Evolutionary conservation across 2,797 vertebrate species (phyloP).

Genomic region (Sebastes miniatus): DNA sequence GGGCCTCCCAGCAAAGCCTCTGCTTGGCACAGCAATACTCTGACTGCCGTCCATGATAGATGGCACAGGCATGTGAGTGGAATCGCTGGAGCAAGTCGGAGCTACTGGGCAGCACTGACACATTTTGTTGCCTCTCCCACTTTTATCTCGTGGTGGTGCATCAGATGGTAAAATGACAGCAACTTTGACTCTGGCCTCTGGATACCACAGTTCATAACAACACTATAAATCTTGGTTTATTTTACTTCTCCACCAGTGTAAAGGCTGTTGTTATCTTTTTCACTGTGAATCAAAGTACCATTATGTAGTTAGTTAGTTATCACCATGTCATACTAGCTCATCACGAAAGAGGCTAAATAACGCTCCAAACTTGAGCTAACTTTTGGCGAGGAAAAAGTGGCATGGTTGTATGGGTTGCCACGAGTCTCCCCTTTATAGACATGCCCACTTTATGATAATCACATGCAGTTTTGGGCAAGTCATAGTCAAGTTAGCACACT

Average conservation of each 20-base stretch:
- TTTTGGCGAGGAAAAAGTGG: too few species aligned
- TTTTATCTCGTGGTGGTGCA: constrained; percentile 41
- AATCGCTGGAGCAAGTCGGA: constrained; percentile 51
- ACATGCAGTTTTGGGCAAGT: too few species aligned
- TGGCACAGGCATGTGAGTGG: constrained; percentile 60
- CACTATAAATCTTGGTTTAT: background rate
- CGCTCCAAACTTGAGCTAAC: too few species aligned
- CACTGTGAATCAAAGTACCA: background rate
- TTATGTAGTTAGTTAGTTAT: background rate
- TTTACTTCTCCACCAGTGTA: background rate
- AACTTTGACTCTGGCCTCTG: constrained; percentile 6
- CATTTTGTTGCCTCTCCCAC: constrained; percentile 41
- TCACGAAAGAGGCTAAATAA: too few species aligned
- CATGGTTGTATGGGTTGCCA: too few species aligned
- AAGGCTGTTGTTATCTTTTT: background rate
- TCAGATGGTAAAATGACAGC: constrained; percentile 37
- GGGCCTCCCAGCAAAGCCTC: constrained; percentile 69
- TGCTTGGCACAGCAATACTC: constrained; percentile 78
- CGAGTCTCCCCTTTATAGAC: too few species aligned
- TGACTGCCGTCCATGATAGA: constrained; percentile 71
- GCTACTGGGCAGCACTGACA: constrained; percentile 34
- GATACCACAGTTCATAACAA: constrained; percentile 1
- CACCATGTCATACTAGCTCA: too few species aligned
- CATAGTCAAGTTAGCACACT: too few species aligned
- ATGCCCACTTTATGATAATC: too few species aligned